These are phyloP conservation scores for Mastigias papua DNA, from an alignment of 30 jellyfish, hydroid and myxozoan genomes.

Conservation along the genomic window DNA sequence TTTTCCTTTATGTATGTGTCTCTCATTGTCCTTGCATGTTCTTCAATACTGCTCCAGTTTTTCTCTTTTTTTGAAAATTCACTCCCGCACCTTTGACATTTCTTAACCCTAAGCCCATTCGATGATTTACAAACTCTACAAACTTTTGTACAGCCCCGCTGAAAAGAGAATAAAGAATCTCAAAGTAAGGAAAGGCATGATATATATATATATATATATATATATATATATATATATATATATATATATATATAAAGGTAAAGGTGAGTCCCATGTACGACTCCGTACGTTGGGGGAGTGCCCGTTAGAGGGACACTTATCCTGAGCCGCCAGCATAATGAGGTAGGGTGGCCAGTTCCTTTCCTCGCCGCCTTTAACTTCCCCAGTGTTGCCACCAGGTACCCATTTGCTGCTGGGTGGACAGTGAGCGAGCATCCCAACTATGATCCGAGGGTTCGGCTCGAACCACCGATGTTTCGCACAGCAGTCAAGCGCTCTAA, in stretches of 20 bases:
- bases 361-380: no score
- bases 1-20: constrained; percentile 22
- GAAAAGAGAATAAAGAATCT: background rate
- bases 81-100: background rate
- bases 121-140: background rate
- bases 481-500: no score
- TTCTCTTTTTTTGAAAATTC: constrained; percentile 6
- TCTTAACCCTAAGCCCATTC: constrained; percentile 10
- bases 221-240: no score
- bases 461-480: no score
- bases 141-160: background rate
- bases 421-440: no score
- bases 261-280: no score
- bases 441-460: no score
- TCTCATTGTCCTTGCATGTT: background rate
- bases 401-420: no score
- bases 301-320: background rate
- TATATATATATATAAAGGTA: no score
- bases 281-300: background rate
- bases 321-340: background rate
- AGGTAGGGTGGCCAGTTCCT: no score
- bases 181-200: background rate
- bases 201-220: background rate
- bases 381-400: no score
- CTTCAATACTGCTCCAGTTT: constrained; percentile 14